These are phyloP conservation scores for Lerema accius DNA, from an alignment of 1,140 invertebrate genomes.

Conservation along the genomic window DNA sequence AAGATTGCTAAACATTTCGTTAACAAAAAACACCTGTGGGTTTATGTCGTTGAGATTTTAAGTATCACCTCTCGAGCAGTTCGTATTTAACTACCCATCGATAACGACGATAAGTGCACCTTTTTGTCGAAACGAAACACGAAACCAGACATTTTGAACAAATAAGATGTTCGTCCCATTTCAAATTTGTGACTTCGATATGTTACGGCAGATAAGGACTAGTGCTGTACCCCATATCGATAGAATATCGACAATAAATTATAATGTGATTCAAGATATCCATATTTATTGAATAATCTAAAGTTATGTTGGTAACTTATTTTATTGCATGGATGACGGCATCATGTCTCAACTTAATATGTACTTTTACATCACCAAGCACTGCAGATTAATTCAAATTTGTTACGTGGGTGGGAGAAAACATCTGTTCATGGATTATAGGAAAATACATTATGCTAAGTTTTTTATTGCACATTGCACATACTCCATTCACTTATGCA, in stretches of 20 bases:
- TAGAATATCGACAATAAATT: neutral
- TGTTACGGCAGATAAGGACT: neutral
- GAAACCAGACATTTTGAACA: conserved; percentile 21
- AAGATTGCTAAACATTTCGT: neutral
- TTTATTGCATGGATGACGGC: too few relatives aligned
- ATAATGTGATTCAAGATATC: too few relatives aligned
- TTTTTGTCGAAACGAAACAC: conserved; percentile 9
- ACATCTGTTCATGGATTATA: too few relatives aligned
- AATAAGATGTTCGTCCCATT: conserved; percentile 38
- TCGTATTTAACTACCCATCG: neutral
- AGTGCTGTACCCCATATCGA: neutral
- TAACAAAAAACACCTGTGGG: neutral
- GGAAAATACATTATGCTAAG: too few relatives aligned
- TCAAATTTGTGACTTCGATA: conserved; percentile 16
- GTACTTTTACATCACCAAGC: too few relatives aligned
- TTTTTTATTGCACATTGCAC: too few relatives aligned
- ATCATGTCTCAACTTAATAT: too few relatives aligned
- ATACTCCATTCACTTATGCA: too few relatives aligned
- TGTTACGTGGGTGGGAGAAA: too few relatives aligned
- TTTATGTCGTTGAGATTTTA: neutral
- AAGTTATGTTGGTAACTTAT: too few relatives aligned
- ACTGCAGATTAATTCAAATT: too few relatives aligned
- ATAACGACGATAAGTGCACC: neutral
- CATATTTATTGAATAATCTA: too few relatives aligned
- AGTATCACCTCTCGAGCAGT: neutral